Base-by-base conservation (phyloP, 2,797 vertebrate genomes). In the Lagorchestes hirsutus region DNA sequence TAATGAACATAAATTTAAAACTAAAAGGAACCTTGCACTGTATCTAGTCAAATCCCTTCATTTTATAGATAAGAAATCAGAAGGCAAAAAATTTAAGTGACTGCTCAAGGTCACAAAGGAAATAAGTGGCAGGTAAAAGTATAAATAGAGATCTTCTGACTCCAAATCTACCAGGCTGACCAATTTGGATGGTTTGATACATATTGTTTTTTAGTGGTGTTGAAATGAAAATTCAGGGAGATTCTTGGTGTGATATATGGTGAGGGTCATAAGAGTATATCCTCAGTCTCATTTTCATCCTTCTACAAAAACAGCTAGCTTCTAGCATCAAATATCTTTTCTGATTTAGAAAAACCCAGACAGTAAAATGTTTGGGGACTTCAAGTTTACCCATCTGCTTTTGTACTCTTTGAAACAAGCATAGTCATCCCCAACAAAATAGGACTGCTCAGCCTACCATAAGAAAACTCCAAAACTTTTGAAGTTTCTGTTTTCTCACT, bases 261-360 rank as follows among this genome's bases (percentile, higher is more conserved):
- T 12, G 40, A 50, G 22, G 22, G 40, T 50, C 62, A 4, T 34
- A 93, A 93, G 93, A 92, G 59, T 92, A 87, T 54, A 74, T 91
- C 95, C 95, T 94, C 28, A 93, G 74, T 96, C 96, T 87, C 50
- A 94, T 92, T 92, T 91, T 31, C 90, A 54, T 90, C 11, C 29
- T 92, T 91, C 74, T n/a, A 54, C 94, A 94, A 95, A 90, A 18
- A 28, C 52, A 95, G n/a, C 90, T 94, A 90, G 5, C 3, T 54
- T 29, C 28, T 18, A 54, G 46, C 56, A 95, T 90, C 50, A 92
- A 93, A 94, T 87, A 90, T 62, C 54, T 90, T 62, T 95, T 97
- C n/a, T 93, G 46, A 94, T 46, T 50, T 31, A 40, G 9, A 54
- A 93, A 95, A 93, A 95, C 50, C 46, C 90, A 93, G 28, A 91